phyloP scores from a whole-genome alignment of 2,113 vertebrate species.

The Dipodomys spectabilis region DNA sequence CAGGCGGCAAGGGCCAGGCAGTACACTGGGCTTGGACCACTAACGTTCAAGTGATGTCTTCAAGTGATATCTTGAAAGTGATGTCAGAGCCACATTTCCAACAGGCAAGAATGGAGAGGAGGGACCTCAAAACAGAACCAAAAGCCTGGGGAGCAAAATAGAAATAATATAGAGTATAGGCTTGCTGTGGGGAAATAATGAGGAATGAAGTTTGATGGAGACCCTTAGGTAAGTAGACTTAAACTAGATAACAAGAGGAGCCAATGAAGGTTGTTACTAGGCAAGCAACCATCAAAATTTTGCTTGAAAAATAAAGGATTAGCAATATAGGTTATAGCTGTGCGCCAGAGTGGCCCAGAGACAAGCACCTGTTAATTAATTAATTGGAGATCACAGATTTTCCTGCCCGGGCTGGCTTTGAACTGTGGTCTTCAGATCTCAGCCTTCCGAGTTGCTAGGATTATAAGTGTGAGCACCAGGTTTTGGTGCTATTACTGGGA shows the following conservation, averaged over 20 bases:
- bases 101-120: neutral
- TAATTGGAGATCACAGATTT: too few relatives aligned
- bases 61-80: neutral
- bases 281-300: neutral
- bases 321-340: neutral
- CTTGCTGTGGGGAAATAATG: neutral
- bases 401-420: too few relatives aligned
- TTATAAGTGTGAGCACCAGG: too few relatives aligned
- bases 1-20: neutral
- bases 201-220: neutral
- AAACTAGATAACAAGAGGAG: neutral
- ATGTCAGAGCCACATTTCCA: neutral
- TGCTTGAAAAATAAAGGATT: slow-evolving; percentile 6
- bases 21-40: neutral
- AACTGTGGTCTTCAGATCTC: too few relatives aligned
- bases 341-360: neutral
- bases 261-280: neutral
- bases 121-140: neutral
- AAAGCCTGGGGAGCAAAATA: neutral
- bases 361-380: neutral
- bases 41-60: neutral
- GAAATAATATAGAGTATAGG: neutral
- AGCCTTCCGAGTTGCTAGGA: too few relatives aligned
- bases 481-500: too few relatives aligned
- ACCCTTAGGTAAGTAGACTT: neutral